A percentile compares a stretch with the other conserved stretches of the same genome.
Evolutionary conservation across 1,140 invertebrate genomes (phyloP).

Genomic region (Leucophenga varia): DNA sequence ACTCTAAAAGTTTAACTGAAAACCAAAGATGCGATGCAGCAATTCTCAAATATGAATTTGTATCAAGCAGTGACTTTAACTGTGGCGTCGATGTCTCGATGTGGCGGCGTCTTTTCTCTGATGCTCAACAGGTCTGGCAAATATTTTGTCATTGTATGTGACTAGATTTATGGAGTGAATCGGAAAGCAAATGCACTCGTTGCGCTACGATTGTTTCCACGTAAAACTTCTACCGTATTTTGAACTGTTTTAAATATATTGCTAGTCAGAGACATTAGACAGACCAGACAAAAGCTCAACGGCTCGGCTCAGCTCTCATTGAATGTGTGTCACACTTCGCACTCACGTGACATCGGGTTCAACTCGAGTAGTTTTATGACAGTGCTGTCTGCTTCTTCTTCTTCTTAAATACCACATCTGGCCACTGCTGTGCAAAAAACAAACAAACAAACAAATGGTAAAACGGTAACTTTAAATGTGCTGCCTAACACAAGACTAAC

Average conservation of each 20-base stretch:
- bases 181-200: conserved; percentile 29
- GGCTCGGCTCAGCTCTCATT: conserved; percentile 50
- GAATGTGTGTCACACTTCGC: conserved; percentile 54
- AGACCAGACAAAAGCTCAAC: conserved; percentile 12
- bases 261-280: conserved; percentile 27
- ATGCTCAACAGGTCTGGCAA: conserved; percentile 54
- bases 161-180: conserved; percentile 54
- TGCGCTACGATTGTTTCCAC: conserved; percentile 46
- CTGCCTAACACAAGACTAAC: too few relatives aligned
- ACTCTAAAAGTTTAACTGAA: too few relatives aligned
- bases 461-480: too few relatives aligned
- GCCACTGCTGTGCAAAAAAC: too few relatives aligned
- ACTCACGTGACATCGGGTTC: conserved; percentile 40
- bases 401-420: too few relatives aligned
- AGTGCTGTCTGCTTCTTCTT: neutral
- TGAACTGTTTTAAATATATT: conserved; percentile 49
- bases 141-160: conserved; percentile 56
- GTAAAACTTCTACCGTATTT: conserved; percentile 43
- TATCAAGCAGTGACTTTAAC: conserved; percentile 39
- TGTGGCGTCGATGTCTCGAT: too few relatives aligned
- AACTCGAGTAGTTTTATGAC: too few relatives aligned
- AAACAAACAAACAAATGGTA: too few relatives aligned
- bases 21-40: too few relatives aligned
- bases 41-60: conserved; percentile 56
- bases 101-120: conserved; percentile 26